Evolutionary conservation across 35 echinoderm and acorn worm species (phyloP).

Genomic region (Apostichopus californicus): DNA sequence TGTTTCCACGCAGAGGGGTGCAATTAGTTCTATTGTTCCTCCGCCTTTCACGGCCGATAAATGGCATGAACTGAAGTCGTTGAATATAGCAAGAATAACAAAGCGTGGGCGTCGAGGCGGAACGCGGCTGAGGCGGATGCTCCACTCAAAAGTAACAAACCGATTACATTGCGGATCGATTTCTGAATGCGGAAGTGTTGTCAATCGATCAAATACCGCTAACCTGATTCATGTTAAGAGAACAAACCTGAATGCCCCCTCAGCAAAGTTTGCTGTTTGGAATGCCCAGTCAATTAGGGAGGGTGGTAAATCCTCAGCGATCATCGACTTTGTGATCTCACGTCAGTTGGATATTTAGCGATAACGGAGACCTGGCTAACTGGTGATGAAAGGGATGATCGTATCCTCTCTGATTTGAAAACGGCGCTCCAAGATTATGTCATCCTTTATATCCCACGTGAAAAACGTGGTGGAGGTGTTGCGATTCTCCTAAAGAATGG

Average conservation of each 20-base stretch:
- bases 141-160: too few relatives aligned
- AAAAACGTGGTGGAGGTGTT: background rate
- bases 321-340: background rate
- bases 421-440: too few relatives aligned
- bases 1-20: background rate
- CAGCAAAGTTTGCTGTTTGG: slow-evolving; percentile 18
- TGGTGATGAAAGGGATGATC: too few relatives aligned
- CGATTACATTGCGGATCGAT: too few relatives aligned
- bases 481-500: background rate
- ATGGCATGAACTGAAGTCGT: background rate
- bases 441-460: too few relatives aligned
- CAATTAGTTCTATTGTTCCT: background rate
- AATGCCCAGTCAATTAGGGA: background rate
- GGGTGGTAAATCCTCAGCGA: background rate
- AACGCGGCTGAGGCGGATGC: too few relatives aligned
- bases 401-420: too few relatives aligned
- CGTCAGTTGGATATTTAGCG: too few relatives aligned
- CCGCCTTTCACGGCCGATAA: background rate
- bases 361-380: too few relatives aligned
- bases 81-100: too few relatives aligned
- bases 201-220: background rate
- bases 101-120: too few relatives aligned
- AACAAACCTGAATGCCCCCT: background rate
- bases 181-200: background rate
- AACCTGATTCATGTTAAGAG: slow-evolving; percentile 10